Percentiles rank a stretch among this genome's conserved stretches.
Evolutionary conservation across 2,888 invertebrate genomes (phyloP).

Genomic region (Lepidochitona cinerea): DNA sequence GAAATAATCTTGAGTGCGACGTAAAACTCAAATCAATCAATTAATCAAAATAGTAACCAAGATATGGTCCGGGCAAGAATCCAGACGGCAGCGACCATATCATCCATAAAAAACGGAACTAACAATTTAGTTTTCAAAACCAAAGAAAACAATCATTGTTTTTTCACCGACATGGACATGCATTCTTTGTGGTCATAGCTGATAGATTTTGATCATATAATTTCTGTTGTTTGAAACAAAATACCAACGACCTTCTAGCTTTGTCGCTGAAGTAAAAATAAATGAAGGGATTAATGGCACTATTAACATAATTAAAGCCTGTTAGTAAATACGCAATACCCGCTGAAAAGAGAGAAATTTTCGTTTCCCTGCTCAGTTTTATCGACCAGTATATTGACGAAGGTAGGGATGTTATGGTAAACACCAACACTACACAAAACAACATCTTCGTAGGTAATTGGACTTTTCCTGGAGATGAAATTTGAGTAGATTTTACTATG

Average conservation of each 20-base stretch:
- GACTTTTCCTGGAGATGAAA: neutral
- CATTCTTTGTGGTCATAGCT: too few relatives aligned
- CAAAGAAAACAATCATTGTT: too few relatives aligned
- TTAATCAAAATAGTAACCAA: too few relatives aligned
- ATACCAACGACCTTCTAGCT: neutral
- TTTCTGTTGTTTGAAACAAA: too few relatives aligned
- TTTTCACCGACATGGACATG: too few relatives aligned
- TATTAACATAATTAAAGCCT: neutral
- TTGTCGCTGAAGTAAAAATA: neutral
- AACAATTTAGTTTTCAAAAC: too few relatives aligned
- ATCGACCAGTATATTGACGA: neutral
- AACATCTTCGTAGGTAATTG: neutral
- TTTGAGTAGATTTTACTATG: neutral
- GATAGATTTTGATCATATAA: too few relatives aligned
- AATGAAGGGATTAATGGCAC: neutral
- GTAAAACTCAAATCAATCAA: too few relatives aligned
- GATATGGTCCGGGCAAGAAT: too few relatives aligned
- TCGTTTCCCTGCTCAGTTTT: neutral
- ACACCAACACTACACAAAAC: neutral
- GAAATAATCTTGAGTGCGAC: too few relatives aligned
- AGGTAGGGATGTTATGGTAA: neutral
- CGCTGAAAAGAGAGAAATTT: neutral
- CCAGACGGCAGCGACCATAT: too few relatives aligned
- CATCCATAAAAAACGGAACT: too few relatives aligned
- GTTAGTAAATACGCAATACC: neutral